These are phyloP conservation scores for Crocidura indochinensis DNA, from an alignment of 2,797 vertebrate genomes.

Conservation along the genomic window DNA sequence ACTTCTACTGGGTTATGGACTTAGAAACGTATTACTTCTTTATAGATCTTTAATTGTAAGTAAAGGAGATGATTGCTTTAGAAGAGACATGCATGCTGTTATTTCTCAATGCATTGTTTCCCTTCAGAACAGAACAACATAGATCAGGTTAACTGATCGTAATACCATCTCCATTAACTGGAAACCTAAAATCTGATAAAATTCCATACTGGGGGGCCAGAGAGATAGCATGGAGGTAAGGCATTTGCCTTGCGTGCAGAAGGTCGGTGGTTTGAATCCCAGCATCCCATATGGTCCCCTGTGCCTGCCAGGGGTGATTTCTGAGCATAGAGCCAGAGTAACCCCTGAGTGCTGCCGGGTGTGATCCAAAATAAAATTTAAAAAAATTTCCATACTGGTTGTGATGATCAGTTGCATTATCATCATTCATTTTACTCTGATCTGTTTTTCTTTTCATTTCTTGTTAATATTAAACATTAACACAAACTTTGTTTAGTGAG, in stretches of 20 bases:
- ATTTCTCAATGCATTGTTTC: not conserved
- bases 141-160: not conserved
- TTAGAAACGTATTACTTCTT: constrained; percentile 10
- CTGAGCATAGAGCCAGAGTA: too few species aligned
- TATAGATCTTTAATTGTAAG: not conserved
- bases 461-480: not conserved
- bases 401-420: not conserved
- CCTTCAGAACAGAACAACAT: constrained; percentile 16
- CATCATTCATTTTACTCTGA: not conserved
- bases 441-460: not conserved
- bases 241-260: too few species aligned
- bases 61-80: not conserved
- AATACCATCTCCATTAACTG: not conserved
- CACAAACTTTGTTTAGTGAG: not conserved
- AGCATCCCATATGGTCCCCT: too few species aligned
- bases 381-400: not conserved
- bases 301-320: too few species aligned
- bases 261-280: too few species aligned
- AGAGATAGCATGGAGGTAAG: too few species aligned
- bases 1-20: not conserved
- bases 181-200: constrained; percentile 2
- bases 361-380: too few species aligned
- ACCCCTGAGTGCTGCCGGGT: too few species aligned
- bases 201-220: not conserved
- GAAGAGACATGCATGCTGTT: not conserved